Percentiles rank a stretch among this genome's conserved stretches.
Evolutionary conservation across 2,113 vertebrate genomes (phyloP).

Genomic region (Aptenodytes forsteri): DNA sequence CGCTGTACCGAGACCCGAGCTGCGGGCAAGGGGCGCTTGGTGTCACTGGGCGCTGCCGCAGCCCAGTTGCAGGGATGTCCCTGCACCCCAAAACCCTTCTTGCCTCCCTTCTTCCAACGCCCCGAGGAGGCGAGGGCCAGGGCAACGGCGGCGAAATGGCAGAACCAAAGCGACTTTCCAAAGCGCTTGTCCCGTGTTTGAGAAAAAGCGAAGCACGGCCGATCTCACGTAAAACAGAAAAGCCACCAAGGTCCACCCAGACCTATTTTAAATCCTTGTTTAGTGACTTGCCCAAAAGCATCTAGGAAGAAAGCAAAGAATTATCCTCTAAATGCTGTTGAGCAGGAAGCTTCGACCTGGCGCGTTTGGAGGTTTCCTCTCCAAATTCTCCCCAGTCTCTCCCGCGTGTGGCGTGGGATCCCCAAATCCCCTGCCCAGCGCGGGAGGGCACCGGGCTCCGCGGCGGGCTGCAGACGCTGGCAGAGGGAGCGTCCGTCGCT

Average conservation of each 20-base stretch:
- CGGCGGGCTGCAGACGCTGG: not conserved
- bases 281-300: not conserved
- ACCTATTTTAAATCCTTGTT: not conserved
- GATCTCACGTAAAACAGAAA: not conserved
- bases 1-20: not conserved
- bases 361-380: not conserved
- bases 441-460: not conserved
- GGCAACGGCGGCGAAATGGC: not conserved
- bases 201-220: not conserved
- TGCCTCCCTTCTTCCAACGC: too few relatives aligned
- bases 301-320: not conserved
- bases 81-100: not conserved
- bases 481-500: not conserved
- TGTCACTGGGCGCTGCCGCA: not conserved
- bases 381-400: not conserved
- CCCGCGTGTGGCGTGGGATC: fast-evolving
- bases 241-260: not conserved
- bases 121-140: too few relatives aligned
- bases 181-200: fast-evolving
- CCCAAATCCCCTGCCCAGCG: not conserved
- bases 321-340: not conserved
- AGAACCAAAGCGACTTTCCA: not conserved
- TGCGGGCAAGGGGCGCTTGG: not conserved
- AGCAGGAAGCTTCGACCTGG: not conserved
- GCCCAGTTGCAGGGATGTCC: not conserved